Percentiles rank a stretch among this genome's conserved stretches.
phyloP scores from a whole-genome alignment of 2,888 invertebrate genomes.

The Camptogramma bilineatum region DNA sequence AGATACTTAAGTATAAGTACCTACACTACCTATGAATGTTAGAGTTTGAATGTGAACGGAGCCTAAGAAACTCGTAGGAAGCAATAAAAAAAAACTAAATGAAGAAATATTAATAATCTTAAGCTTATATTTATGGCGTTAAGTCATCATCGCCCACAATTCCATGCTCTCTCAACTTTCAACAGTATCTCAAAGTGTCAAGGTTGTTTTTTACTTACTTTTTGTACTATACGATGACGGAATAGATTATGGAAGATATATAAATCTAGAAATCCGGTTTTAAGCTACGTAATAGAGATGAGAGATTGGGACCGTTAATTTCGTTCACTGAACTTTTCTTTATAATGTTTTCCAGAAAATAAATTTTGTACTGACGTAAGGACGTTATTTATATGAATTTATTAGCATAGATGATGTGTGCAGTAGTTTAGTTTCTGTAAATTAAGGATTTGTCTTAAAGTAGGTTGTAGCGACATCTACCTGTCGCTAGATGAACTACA shows the following conservation, averaged over 20 bases:
- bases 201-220: background rate
- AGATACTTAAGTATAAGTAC: no score
- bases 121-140: background rate
- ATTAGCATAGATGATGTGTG: no score
- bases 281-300: background rate
- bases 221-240: background rate
- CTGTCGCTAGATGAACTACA: no score
- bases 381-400: no score
- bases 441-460: no score
- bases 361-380: background rate
- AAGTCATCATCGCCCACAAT: background rate
- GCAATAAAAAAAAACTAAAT: background rate
- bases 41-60: no score
- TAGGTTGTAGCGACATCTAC: no score
- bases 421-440: no score
- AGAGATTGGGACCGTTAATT: background rate
- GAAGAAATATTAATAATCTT: background rate
- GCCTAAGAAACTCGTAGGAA: background rate
- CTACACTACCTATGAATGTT: no score
- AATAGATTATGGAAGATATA: background rate
- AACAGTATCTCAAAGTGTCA: background rate
- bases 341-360: background rate
- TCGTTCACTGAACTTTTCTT: background rate
- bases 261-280: conserved; percentile 1
- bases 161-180: background rate